Evolutionary conservation across 2,113 vertebrate species (phyloP).

Genomic region (Galeopterus variegatus): DNA sequence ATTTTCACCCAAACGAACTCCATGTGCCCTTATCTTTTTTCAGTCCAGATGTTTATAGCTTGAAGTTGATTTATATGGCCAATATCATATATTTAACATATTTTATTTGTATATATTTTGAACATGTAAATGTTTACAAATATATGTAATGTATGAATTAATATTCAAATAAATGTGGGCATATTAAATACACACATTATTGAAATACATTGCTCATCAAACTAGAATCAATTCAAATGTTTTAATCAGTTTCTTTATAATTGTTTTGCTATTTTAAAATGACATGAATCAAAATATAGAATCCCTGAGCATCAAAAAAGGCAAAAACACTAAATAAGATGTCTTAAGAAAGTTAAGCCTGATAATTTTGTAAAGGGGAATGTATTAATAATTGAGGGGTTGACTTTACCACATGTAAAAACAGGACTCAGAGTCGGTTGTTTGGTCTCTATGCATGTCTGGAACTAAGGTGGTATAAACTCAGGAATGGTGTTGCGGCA

Average conservation of each 20-base stretch:
- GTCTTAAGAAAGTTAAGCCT: not conserved
- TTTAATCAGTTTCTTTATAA: not conserved
- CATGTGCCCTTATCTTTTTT: not conserved
- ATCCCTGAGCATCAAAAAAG: not conserved
- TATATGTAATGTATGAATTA: not conserved
- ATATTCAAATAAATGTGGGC: not conserved
- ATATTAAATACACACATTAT: not conserved
- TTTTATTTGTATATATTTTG: not conserved
- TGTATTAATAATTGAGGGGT: not conserved
- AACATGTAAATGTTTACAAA: not conserved
- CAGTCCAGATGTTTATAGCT: not conserved
- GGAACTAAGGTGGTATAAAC: not conserved
- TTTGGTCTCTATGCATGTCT: not conserved
- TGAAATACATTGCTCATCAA: not conserved
- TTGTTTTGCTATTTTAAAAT: not conserved
- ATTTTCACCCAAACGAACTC: not conserved
- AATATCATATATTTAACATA: not conserved
- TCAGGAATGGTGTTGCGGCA: not conserved
- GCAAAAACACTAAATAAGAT: not conserved
- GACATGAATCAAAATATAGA: not conserved
- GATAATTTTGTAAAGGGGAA: not conserved
- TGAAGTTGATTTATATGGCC: not conserved
- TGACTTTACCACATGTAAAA: not conserved
- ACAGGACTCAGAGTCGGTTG: not conserved
- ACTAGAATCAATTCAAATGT: conserved; percentile 2